Evolutionary conservation across 2,797 vertebrate species (phyloP).

Genomic region (Hoplostethus atlanticus): DNA sequence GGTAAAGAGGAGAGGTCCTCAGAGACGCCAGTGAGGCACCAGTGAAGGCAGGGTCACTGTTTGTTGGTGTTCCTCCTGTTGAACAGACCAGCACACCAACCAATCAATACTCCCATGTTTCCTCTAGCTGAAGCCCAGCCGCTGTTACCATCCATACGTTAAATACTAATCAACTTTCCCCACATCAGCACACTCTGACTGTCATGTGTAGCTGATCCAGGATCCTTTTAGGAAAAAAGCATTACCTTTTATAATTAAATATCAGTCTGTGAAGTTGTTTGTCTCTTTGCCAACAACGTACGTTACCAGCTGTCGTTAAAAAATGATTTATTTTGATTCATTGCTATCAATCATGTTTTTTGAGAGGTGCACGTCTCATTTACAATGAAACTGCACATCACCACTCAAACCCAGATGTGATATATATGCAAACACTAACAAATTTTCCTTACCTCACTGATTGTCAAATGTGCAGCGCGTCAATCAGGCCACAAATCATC

Average conservation of each 20-base stretch:
- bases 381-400: too few relatives aligned
- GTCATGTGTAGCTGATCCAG: not conserved
- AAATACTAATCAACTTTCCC: not conserved
- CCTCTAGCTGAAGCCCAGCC: not conserved
- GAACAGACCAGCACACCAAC: conserved; percentile 13
- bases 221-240: too few relatives aligned
- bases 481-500: not conserved
- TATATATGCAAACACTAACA: not conserved
- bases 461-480: conserved; percentile 2
- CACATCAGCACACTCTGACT: not conserved
- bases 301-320: too few relatives aligned
- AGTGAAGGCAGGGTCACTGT: conserved; percentile 44
- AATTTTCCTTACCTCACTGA: not conserved
- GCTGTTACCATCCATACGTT: not conserved
- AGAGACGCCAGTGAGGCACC: conserved; percentile 38
- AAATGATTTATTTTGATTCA: too few relatives aligned
- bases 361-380: too few relatives aligned
- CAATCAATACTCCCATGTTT: not conserved
- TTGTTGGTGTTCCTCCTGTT: conserved; percentile 15
- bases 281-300: too few relatives aligned
- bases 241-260: too few relatives aligned
- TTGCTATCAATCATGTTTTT: too few relatives aligned
- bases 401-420: not conserved
- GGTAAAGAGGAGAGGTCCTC: conserved; percentile 59
- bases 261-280: too few relatives aligned